A percentile compares a stretch with the other conserved stretches of the same genome.
phyloP scores from a whole-genome alignment of 2,888 invertebrate species.

The Zaprionus obscuricornis region DNA sequence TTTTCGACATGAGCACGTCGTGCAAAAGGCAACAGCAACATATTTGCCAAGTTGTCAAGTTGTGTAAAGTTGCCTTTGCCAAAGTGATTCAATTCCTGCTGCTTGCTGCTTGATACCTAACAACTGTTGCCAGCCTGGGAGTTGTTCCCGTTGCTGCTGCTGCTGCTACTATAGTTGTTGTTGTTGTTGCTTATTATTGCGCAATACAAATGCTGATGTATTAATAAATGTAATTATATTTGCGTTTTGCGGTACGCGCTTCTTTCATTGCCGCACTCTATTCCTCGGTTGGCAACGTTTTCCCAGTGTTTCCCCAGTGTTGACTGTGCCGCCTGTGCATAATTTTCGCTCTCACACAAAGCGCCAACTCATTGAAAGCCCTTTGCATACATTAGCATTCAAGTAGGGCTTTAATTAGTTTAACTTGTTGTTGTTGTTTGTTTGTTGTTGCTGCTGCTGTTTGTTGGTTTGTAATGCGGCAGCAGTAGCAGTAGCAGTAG shows the following conservation, averaged over 20 bases:
- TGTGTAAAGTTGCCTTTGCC: no score
- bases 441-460: slow-evolving; percentile 3
- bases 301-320: no score
- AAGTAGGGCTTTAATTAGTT: slow-evolving; percentile 75
- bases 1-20: slow-evolving; percentile 49
- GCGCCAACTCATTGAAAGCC: slow-evolving; percentile 62
- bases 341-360: slow-evolving; percentile 63
- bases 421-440: slow-evolving; percentile 52
- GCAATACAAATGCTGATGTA: slow-evolving; percentile 70
- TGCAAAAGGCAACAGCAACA: slow-evolving; percentile 15
- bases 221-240: slow-evolving; percentile 75
- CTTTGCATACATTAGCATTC: slow-evolving; percentile 75
- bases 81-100: slow-evolving; percentile 9
- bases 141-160: slow-evolving; percentile 8
- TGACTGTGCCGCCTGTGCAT: slow-evolving; percentile 62
- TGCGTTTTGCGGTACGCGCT: slow-evolving; percentile 44
- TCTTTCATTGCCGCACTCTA: slow-evolving; percentile 1
- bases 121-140: slow-evolving; percentile 23
- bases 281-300: no score
- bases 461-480: slow-evolving; percentile 17
- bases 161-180: slow-evolving; percentile 14
- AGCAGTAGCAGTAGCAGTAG: slow-evolving; percentile 3
- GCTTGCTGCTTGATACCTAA: slow-evolving; percentile 11
- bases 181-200: slow-evolving; percentile 47
- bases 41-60: slow-evolving; percentile 44